phyloP scores from a whole-genome alignment of 2,113 vertebrate genomes.

The Oxyruncus cristatus region DNA sequence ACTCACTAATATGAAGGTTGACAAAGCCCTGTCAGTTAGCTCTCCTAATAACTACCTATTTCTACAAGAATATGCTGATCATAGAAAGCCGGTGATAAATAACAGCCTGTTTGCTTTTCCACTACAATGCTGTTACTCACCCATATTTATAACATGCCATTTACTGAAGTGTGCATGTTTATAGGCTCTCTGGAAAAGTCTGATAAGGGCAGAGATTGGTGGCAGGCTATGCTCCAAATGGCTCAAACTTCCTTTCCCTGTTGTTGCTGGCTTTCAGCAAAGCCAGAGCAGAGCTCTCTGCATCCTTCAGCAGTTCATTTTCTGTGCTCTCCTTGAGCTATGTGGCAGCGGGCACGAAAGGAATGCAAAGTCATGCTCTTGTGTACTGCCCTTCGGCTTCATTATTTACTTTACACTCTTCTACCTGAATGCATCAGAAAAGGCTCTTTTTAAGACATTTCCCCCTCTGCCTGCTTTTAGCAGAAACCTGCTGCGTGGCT shows the following conservation, averaged over 20 bases:
- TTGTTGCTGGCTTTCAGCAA: not conserved
- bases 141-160: not conserved
- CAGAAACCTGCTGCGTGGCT: not conserved
- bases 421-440: conserved; percentile 63
- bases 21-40: not conserved
- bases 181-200: not conserved
- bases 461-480: not conserved
- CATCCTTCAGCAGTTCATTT: not conserved
- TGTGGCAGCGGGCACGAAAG: not conserved
- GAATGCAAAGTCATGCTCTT: conserved; percentile 53
- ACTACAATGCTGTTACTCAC: not conserved
- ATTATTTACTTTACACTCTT: conserved; percentile 62
- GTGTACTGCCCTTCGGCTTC: conserved; percentile 9
- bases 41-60: not conserved
- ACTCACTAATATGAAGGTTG: not conserved
- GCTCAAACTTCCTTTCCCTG: not conserved
- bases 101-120: not conserved
- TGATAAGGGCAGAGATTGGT: conserved; percentile 14
- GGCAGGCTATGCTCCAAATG: not conserved
- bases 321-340: not conserved
- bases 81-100: not conserved
- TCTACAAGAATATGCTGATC: not conserved
- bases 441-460: not conserved
- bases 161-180: not conserved
- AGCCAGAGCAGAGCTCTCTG: rapidly evolving